Evolutionary conservation across 2,797 vertebrate genomes (phyloP), one percentile per base, ranked within the genome.

Genomic region (Gadopsis marmoratus): DNA sequence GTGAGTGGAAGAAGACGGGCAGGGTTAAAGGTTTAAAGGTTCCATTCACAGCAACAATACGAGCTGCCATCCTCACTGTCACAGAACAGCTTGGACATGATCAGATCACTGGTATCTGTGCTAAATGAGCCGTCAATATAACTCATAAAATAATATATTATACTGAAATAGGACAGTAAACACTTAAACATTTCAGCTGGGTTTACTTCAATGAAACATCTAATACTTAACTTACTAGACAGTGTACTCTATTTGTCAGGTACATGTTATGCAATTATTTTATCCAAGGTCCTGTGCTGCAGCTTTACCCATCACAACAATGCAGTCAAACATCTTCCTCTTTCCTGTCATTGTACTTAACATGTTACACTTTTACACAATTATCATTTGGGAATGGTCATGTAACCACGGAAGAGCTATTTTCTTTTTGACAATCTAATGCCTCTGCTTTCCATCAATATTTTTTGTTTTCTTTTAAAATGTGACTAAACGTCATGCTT

Each of bases 91-190:
- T 48, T 39, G 0, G 12, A 73, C 35, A 50, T 65, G 7, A 65
- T 81, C 55, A 66, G 39, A 66, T 67, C 47, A 37, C 4, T 65
- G 19, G 14, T 48, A 66, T 58, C 53, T 78, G 37, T 17, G 63
- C 35, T 61, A 19, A 73, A 53, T 47, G 69, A 67, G 0, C 50
- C 56, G 35, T 43, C 33, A 58, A 37, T 5, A 45, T 31, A 48
- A 5, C 37, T 72, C n/a, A 60, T 67, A 2, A 39, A 33, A 53
- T 41, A 14, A 39, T 35, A n/a, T 12, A 45, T 43, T 5, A 33
- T 5, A 21, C 37, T 47, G 59, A 60, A 54, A 62, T 0, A 60
- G 41, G n/a, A 72, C 23, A 33, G 6, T n/a, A 71, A 7, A 48
- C 19, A 0, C 21, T n/a, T 33, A 13, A 31, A 55, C 54, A 41